These are phyloP conservation scores for Microtus oregoni DNA, from an alignment of 2,113 vertebrate species.

Conservation along the genomic window DNA sequence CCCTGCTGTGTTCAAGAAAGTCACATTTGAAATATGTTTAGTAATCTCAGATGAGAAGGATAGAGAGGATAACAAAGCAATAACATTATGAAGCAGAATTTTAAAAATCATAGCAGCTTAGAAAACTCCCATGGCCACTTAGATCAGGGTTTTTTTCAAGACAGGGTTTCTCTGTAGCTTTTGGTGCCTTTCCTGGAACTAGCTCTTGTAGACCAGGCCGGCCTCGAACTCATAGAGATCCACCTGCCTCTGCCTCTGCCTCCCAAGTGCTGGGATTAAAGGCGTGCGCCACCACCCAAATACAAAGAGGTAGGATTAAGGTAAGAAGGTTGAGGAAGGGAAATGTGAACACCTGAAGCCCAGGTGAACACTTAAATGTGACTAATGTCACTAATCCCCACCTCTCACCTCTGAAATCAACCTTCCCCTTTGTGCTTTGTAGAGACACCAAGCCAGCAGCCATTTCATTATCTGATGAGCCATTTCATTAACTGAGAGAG, in stretches of 20 bases:
- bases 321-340: neutral
- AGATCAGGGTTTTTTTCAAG: too few relatives aligned
- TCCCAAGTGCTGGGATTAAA: too few relatives aligned
- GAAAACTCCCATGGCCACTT: neutral
- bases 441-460: neutral
- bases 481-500: slow-evolving; percentile 27
- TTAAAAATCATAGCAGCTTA: slow-evolving; percentile 6
- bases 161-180: too few relatives aligned
- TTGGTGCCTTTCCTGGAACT: too few relatives aligned
- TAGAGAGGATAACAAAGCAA: too few relatives aligned
- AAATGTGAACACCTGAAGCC: slow-evolving; percentile 3
- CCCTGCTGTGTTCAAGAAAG: neutral
- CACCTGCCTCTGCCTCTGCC: too few relatives aligned
- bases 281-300: neutral
- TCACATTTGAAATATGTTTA: slow-evolving; percentile 50
- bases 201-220: too few relatives aligned
- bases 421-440: neutral
- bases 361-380: neutral
- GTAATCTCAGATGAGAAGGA: slow-evolving; percentile 40
- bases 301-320: slow-evolving; percentile 1
- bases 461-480: slow-evolving; percentile 5
- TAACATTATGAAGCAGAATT: neutral
- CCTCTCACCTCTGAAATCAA: neutral
- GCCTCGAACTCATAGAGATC: too few relatives aligned
- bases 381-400: neutral